Percentiles rank a stretch among this genome's conserved stretches.
Conservation (phyloP, 2,113 vertebrate species). For the Thalassoma bifasciatum region DNA sequence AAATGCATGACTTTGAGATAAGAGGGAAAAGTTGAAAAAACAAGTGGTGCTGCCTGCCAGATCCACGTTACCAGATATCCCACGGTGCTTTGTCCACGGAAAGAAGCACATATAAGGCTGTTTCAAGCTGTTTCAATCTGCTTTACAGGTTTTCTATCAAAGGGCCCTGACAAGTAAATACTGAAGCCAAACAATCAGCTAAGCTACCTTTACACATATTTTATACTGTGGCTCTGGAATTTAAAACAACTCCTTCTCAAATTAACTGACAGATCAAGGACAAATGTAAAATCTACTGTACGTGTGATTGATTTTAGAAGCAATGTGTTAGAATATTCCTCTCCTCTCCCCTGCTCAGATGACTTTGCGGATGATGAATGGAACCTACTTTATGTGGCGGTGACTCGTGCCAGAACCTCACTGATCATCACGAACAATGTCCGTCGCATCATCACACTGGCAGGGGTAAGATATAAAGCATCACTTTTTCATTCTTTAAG, state of each 20-base stretch:
- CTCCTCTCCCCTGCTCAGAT: constrained; percentile 51
- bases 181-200: too few species aligned
- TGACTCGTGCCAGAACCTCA: constrained; percentile 87
- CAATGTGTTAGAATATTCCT: neutral
- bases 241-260: too few species aligned
- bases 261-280: neutral
- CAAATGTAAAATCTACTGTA: neutral
- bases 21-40: too few species aligned
- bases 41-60: too few species aligned
- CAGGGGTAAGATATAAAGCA: constrained; percentile 80
- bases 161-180: neutral
- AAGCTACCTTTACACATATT: too few species aligned
- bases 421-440: constrained; percentile 87
- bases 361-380: constrained; percentile 85
- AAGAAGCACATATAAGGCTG: too few species aligned
- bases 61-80: too few species aligned
- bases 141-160: neutral
- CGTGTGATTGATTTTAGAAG: neutral
- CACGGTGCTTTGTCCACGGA: too few species aligned
- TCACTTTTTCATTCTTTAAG: too few species aligned
- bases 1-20: too few species aligned
- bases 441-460: constrained; percentile 83
- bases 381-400: constrained; percentile 95
- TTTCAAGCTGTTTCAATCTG: neutral
- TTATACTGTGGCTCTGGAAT: too few species aligned